These are phyloP conservation scores for Carettochelys insculpta DNA, from an alignment of 2,113 vertebrate species.

Conservation along the genomic window DNA sequence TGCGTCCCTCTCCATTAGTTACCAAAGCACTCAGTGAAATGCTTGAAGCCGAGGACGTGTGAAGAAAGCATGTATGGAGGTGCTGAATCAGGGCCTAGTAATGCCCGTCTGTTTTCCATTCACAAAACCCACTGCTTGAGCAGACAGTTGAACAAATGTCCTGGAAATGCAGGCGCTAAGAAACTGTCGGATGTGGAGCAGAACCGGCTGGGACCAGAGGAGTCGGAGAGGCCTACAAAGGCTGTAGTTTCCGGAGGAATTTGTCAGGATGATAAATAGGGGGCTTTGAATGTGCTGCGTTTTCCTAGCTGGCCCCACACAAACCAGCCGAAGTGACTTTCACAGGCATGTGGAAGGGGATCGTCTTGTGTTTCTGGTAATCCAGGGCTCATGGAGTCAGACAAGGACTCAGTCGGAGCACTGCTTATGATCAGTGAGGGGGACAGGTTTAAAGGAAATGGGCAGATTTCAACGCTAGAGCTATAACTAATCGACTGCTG, in stretches of 20 bases:
- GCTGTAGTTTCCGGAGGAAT: conserved; percentile 48
- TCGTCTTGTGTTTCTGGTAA: conserved; percentile 42
- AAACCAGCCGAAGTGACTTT: not conserved
- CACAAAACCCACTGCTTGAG: not conserved
- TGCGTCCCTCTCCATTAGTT: not conserved
- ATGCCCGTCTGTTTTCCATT: rapidly evolving
- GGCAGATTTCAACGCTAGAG: conserved; percentile 40
- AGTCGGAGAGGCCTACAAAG: conserved; percentile 50
- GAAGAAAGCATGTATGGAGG: not conserved
- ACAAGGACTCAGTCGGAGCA: not conserved
- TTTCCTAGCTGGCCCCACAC: conserved; percentile 46
- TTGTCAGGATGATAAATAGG: conserved; percentile 54
- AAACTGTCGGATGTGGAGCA: conserved; percentile 15
- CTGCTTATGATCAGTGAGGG: conserved; percentile 18
- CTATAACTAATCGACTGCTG: conserved; percentile 17
- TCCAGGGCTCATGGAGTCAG: not conserved
- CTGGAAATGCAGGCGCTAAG: conserved; percentile 20
- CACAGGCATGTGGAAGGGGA: not conserved
- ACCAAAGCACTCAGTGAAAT: not conserved
- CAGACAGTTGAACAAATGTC: not conserved
- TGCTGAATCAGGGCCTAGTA: rapidly evolving
- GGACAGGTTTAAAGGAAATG: not conserved
- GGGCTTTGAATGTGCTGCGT: not conserved
- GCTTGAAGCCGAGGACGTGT: not conserved
- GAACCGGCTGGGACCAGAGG: conserved; percentile 45